Conservation (phyloP, 2,888 invertebrate genomes). For the Drosophila nr. medialis region DNA sequence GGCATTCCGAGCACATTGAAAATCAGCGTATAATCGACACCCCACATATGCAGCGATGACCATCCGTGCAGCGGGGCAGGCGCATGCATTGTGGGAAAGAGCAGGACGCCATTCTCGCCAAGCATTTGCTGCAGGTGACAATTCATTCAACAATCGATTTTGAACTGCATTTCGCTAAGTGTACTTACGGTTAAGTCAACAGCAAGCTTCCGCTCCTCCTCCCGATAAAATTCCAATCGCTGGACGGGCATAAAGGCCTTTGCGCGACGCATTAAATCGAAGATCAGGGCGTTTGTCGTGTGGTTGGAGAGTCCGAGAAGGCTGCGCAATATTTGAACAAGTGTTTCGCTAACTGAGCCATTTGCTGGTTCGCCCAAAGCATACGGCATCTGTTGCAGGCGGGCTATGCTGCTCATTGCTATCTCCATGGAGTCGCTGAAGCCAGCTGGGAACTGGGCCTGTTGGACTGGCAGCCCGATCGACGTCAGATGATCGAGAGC, state of each 20-base stretch:
- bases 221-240: conserved; percentile 55
- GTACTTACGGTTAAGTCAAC: conserved; percentile 60
- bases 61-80: conserved; percentile 89
- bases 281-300: conserved; percentile 73
- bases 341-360: conserved; percentile 16
- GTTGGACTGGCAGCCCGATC: conserved; percentile 55
- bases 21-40: conserved; percentile 70
- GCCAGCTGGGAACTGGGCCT: conserved; percentile 38
- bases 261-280: conserved; percentile 71
- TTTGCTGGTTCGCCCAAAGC: conserved; percentile 13
- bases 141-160: neutral
- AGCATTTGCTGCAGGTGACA: conserved; percentile 84
- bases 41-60: conserved; percentile 77
- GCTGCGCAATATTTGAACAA: conserved; percentile 55
- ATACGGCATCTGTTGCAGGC: conserved; percentile 57
- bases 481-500: conserved; percentile 68
- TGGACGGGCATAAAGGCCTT: conserved; percentile 71
- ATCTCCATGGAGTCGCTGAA: conserved; percentile 72
- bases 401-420: conserved; percentile 54
- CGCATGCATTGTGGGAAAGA: conserved; percentile 89
- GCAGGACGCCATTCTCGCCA: conserved; percentile 89
- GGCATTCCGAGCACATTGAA: conserved; percentile 90
- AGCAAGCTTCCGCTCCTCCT: conserved; percentile 49
- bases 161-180: neutral
- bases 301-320: conserved; percentile 59